These are phyloP conservation scores for Acanthisitta chloris DNA, from an alignment of 2,113 vertebrate species.

Conservation along the genomic window DNA sequence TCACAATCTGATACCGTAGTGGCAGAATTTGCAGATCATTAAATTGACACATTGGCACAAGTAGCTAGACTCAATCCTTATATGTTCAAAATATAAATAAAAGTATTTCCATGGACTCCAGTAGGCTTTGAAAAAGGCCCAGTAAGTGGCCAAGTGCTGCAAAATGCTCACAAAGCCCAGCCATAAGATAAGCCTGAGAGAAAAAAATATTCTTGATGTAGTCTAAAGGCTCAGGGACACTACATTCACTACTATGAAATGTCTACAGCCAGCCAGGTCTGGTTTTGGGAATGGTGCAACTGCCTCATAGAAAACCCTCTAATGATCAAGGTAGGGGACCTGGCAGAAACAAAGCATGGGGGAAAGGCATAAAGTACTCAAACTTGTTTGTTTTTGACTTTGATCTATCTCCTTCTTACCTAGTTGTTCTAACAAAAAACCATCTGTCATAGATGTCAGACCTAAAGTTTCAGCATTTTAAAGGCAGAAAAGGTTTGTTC, in stretches of 20 bases:
- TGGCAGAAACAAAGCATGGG: neutral
- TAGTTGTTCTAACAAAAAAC: neutral
- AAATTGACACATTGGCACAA: neutral
- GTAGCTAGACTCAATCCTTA: neutral
- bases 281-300: neutral
- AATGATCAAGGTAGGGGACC: neutral
- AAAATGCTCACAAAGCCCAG: neutral
- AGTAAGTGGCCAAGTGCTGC: neutral
- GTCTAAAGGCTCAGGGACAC: neutral
- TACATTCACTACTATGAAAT: neutral
- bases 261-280: neutral
- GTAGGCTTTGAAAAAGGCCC: neutral
- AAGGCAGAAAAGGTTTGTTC: neutral
- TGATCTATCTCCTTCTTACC: neutral
- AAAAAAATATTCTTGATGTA: neutral
- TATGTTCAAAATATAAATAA: neutral
- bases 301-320: neutral
- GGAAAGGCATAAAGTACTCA: neutral
- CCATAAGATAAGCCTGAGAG: neutral
- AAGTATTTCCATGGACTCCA: neutral
- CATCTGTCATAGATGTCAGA: neutral
- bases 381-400: neutral
- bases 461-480: neutral
- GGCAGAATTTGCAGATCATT: neutral
- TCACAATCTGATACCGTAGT: neutral